Evolutionary conservation across 2,113 vertebrate species (phyloP).

Genomic region (Motacilla tschutschensis): DNA sequence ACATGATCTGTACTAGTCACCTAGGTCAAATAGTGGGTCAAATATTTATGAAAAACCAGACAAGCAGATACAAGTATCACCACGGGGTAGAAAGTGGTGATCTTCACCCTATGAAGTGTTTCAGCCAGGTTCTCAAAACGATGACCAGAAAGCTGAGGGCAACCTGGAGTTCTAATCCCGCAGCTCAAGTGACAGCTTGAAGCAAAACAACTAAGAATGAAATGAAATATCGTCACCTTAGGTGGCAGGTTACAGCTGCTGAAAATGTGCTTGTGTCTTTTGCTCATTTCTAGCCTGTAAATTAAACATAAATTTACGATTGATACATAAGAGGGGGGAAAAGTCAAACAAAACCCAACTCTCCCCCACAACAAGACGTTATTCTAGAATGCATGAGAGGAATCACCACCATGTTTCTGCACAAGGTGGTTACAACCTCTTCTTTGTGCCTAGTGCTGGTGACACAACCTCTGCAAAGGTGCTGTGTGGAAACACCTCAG

Average conservation of each 20-base stretch:
- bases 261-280: background rate
- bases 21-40: slow-evolving; percentile 8
- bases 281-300: background rate
- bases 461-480: slow-evolving; percentile 9
- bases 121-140: background rate
- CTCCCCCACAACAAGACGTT: background rate
- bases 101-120: background rate
- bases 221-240: background rate
- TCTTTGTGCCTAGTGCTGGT: background rate
- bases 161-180: background rate
- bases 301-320: background rate
- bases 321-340: background rate
- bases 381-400: background rate
- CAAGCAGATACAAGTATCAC: background rate
- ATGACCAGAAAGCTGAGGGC: background rate
- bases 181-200: background rate
- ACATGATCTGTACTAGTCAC: background rate
- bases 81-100: background rate
- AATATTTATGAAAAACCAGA: background rate
- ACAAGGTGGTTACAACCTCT: background rate
- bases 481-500: background rate
- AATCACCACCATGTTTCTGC: background rate
- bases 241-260: background rate
- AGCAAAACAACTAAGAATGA: background rate
- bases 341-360: background rate